These are phyloP conservation scores for Myiotriccus ornatus DNA, from an alignment of 2,797 vertebrate species.

Conservation along the genomic window DNA sequence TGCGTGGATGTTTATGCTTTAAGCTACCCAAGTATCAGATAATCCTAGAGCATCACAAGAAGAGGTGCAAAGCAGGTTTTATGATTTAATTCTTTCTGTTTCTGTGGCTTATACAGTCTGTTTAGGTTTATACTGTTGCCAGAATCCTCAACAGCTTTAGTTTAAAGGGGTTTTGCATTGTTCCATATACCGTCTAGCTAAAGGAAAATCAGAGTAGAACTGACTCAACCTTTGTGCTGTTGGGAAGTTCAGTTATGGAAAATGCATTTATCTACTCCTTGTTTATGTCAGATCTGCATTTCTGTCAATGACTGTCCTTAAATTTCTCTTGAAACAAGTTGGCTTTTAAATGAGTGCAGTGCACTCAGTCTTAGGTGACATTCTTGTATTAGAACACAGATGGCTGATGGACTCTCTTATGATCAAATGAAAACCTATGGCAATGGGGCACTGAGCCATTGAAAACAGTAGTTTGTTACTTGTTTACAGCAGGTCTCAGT, in stretches of 20 bases:
- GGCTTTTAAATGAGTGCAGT: not conserved
- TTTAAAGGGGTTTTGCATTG: not conserved
- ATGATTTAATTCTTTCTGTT: not conserved
- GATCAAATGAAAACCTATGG: not conserved
- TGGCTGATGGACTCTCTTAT: not conserved
- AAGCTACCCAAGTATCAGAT: constrained; percentile 40
- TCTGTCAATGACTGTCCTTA: not conserved
- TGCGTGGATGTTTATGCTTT: constrained; percentile 6
- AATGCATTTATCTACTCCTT: not conserved
- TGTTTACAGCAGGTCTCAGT: not conserved
- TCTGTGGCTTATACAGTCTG: not conserved
- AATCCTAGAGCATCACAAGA: constrained; percentile 34
- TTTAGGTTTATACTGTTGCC: not conserved
- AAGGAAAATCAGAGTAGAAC: not conserved
- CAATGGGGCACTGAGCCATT: not conserved
- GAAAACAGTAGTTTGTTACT: not conserved
- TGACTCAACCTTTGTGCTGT: not conserved
- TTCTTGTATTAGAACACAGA: not conserved
- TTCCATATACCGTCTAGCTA: not conserved
- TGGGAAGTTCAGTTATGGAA: not conserved
- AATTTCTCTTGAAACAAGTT: not conserved
- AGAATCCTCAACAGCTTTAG: not conserved
- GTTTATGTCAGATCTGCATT: not conserved
- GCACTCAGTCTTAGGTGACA: not conserved
- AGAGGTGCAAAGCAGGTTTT: constrained; percentile 40